These are phyloP conservation scores for Sphaerophoria taeniata DNA, from an alignment of 2,888 invertebrate species.

Conservation along the genomic window DNA sequence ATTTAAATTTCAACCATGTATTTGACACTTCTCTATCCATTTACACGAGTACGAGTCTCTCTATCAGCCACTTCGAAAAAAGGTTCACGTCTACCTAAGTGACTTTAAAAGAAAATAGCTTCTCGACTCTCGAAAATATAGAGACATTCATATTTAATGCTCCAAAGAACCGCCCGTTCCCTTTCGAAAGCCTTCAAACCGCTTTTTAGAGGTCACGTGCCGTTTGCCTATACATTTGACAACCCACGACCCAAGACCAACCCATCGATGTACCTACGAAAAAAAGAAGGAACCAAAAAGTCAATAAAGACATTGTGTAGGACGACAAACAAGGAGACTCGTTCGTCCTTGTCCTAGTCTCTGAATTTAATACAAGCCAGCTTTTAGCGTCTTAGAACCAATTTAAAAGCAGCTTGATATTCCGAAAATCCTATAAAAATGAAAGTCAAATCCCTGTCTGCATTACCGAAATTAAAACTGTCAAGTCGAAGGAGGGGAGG, in stretches of 20 bases:
- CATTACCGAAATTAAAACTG: constrained; percentile 67
- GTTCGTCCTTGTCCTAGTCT: constrained; percentile 66
- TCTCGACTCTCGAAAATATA: background rate
- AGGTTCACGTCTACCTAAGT: constrained; percentile 38
- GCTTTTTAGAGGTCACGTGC: constrained; percentile 41
- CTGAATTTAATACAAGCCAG: constrained; percentile 45
- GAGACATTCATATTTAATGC: constrained; percentile 36
- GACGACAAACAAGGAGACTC: background rate
- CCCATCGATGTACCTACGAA: background rate
- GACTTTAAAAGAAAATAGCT: constrained; percentile 28
- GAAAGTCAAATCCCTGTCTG: constrained; percentile 19
- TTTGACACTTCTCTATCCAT: constrained; percentile 33
- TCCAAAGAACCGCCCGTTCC: no score
- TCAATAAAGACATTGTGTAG: background rate
- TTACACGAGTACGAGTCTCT: no score
- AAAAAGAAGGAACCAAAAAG: background rate
- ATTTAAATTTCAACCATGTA: constrained; percentile 42
- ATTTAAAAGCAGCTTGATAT: constrained; percentile 32
- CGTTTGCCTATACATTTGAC: constrained; percentile 39
- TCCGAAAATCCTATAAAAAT: constrained; percentile 14
- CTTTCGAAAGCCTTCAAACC: constrained; percentile 39
- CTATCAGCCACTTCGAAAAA: constrained; percentile 26
- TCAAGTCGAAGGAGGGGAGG: constrained; percentile 41
- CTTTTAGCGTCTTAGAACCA: constrained; percentile 51
- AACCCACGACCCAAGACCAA: background rate